phyloP scores from a whole-genome alignment of 1,140 invertebrate species.

The Euwallacea similis region DNA sequence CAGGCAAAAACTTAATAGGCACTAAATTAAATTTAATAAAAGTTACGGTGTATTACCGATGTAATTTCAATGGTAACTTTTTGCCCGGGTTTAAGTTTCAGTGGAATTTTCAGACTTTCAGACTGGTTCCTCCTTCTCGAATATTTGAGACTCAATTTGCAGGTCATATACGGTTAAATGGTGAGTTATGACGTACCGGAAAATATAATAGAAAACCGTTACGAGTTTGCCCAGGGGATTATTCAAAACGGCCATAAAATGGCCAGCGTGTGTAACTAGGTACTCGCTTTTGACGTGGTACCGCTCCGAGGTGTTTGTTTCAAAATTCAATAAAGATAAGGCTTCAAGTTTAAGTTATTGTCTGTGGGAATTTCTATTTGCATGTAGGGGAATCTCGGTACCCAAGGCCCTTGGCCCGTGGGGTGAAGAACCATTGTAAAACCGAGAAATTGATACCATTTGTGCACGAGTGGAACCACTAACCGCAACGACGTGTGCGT shows the following conservation, averaged over 20 bases:
- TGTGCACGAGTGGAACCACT: background rate
- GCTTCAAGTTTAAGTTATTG: too few relatives aligned
- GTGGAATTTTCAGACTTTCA: too few relatives aligned
- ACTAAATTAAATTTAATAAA: conserved; percentile 10
- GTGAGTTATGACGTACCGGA: conserved; percentile 27
- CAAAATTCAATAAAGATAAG: conserved; percentile 27
- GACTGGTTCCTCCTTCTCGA: too few relatives aligned
- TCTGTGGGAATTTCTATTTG: conserved; percentile 3
- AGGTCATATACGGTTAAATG: background rate
- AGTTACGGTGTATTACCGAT: conserved; percentile 6
- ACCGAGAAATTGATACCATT: background rate
- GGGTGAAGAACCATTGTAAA: background rate
- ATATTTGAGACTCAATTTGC: conserved; percentile 1
- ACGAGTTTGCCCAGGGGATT: conserved; percentile 14
- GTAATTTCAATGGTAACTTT: background rate
- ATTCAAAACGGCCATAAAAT: conserved; percentile 29
- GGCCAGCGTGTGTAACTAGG: conserved; percentile 32
- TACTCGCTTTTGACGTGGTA: conserved; percentile 21
- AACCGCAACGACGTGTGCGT: background rate
- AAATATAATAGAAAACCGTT: conserved; percentile 31
- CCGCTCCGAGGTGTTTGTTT: conserved; percentile 19
- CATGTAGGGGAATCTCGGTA: too few relatives aligned
- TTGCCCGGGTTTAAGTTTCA: background rate
- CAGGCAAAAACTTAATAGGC: conserved; percentile 9
- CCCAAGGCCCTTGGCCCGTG: too few relatives aligned